phyloP scores from a whole-genome alignment of 2,797 vertebrate genomes.

The Hemitrygon akajei region DNA sequence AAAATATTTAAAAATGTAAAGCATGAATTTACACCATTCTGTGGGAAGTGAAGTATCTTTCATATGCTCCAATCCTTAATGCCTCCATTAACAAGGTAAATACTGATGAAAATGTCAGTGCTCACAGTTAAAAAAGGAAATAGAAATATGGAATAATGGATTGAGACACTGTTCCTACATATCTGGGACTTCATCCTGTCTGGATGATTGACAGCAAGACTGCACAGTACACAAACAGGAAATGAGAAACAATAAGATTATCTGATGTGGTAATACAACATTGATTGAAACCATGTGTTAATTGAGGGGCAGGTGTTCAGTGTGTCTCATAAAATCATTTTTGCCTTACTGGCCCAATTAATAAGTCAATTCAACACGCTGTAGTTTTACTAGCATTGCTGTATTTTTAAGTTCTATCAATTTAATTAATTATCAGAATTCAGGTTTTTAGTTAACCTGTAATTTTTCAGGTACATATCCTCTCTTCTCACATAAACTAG shows the following conservation, averaged over 20 bases:
- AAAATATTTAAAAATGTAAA: background rate
- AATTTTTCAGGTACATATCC: background rate
- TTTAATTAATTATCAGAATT: background rate
- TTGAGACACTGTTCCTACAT: constrained; percentile 1
- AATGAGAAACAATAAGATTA: background rate
- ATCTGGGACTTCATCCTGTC: background rate
- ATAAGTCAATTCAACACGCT: background rate
- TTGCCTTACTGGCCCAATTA: background rate
- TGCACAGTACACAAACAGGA: background rate
- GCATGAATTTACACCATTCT: background rate
- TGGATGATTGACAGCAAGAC: background rate
- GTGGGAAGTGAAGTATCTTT: background rate
- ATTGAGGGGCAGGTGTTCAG: background rate
- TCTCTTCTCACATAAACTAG: background rate
- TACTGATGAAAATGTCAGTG: constrained; percentile 8
- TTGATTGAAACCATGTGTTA: background rate
- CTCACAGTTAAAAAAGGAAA: background rate
- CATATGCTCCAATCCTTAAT: background rate
- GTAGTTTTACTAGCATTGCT: background rate
- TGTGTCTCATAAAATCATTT: background rate
- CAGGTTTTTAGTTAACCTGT: background rate
- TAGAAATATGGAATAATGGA: background rate
- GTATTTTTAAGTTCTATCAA: background rate
- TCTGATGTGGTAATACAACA: background rate
- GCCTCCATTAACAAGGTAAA: background rate